Evolutionary conservation across 1,140 invertebrate species (phyloP), one percentile per base, ranked within the genome.

Genomic region (Leptopilina clavipes): DNA sequence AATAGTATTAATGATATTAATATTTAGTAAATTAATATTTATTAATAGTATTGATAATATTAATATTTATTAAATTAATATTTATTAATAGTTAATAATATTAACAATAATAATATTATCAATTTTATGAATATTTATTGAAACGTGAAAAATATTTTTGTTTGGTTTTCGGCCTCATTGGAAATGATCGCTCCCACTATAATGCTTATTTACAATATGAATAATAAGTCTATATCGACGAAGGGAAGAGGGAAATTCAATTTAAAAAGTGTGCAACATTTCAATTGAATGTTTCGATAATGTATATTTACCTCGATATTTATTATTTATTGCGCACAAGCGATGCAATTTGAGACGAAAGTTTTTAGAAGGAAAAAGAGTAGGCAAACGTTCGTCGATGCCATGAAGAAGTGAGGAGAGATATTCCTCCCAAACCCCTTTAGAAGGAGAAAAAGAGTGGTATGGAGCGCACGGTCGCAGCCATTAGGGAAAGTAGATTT

Each of bases 401-500:
- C 59, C 9, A n/a, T 8, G 31, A 17, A 45, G 54, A 75, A 44
- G 25, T 14, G 22, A 54, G 31, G 45, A n/a, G n/a, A n/a, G n/a
- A 52, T 31, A 65, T 31, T 65, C 59, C 25, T 37, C 37, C 5
- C 25, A 31, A 31, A n/a, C n/a, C 25, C n/a, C 59, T 65, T 65
- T 18, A 25, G 11, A 54, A 12, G 37, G 10, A 56, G n/a, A 31
- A 71, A 80, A n/a, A n/a, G n/a, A n/a, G n/a, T n/a, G 77, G 52
- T 8, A 73, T 71, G 74, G 76, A 5, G 37, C 5, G 37, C 25
- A 40, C 76, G 77, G 83, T 82, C 84, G 81, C 77, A 82, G 81
- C 87, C 86, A 88, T 89, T 88, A 88, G 83, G 84, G 81, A 88
- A 86, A 88, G 87, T 88, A 87, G 85, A 80, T 89, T 88, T 87